Conservation (phyloP, 2,113 vertebrate genomes). For the Microcebus jonahi region DNA sequence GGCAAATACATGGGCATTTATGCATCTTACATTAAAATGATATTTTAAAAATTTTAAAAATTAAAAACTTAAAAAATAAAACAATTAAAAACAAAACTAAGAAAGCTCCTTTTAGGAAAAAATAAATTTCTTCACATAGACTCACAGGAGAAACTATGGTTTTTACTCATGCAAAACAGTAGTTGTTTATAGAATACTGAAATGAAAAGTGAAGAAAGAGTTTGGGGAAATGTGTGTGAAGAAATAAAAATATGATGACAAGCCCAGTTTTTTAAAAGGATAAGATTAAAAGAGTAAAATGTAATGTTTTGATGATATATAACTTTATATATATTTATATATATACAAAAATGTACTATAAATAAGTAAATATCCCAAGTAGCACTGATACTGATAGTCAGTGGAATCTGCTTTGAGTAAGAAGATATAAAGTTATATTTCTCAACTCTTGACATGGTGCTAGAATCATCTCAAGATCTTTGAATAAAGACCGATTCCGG, state of each 20-base stretch:
- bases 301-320: background rate
- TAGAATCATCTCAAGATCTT: background rate
- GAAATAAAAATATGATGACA: background rate
- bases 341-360: background rate
- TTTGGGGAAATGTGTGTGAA: background rate
- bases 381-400: background rate
- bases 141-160: background rate
- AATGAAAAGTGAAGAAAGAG: background rate
- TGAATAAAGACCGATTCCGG: background rate
- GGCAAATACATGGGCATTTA: background rate
- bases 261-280: background rate
- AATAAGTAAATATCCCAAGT: background rate
- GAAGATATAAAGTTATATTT: background rate
- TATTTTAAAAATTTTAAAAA: background rate
- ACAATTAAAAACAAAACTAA: background rate
- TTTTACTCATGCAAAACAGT: background rate
- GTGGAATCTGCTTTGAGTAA: background rate
- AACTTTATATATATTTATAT: background rate
- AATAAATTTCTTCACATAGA: background rate
- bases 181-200: background rate
- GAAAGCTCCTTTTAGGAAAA: background rate
- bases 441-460: fast-evolving
- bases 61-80: too few species aligned
- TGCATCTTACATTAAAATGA: constrained; percentile 28
- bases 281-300: background rate